A percentile compares a stretch with the other conserved stretches of the same genome.
phyloP scores from a whole-genome alignment of 1,140 invertebrate species.

The Drosophila teissieri region DNA sequence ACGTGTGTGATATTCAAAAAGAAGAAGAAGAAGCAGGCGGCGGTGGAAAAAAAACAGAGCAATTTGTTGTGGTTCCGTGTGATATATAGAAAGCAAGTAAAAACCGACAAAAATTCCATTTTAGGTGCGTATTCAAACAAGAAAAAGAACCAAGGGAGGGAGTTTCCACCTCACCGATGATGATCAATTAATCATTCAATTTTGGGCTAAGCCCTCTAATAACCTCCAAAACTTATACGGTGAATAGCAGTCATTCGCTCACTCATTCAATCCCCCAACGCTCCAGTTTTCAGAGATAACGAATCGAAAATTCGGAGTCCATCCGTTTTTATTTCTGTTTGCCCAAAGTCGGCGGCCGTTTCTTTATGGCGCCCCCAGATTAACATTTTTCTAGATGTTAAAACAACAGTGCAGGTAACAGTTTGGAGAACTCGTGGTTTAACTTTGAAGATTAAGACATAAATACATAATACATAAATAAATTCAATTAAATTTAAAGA shows the following conservation, averaged over 20 bases:
- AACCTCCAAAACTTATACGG: slow-evolving; percentile 54
- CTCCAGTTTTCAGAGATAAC: slow-evolving; percentile 26
- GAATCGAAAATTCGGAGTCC: slow-evolving; percentile 6
- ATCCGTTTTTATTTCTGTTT: slow-evolving; percentile 18
- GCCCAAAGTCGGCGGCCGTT: slow-evolving; percentile 13
- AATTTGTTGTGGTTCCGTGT: slow-evolving; percentile 42
- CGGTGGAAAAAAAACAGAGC: slow-evolving; percentile 33
- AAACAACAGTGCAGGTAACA: slow-evolving; percentile 1
- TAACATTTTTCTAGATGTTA: neutral
- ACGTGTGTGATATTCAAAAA: slow-evolving; percentile 80
- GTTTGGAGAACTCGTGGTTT: neutral
- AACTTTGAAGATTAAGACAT: too few relatives aligned
- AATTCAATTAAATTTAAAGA: too few relatives aligned
- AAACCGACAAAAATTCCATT: slow-evolving; percentile 42
- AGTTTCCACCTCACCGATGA: slow-evolving; percentile 9
- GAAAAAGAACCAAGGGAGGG: neutral
- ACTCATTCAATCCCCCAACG: slow-evolving; percentile 15
- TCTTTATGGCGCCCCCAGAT: slow-evolving; percentile 13
- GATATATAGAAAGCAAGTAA: slow-evolving; percentile 42
- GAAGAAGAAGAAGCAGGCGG: slow-evolving; percentile 51
- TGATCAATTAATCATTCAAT: slow-evolving; percentile 60
- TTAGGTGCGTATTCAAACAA: slow-evolving; percentile 29
- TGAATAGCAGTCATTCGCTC: slow-evolving; percentile 2
- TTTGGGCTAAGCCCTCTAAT: slow-evolving; percentile 47
- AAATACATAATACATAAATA: too few relatives aligned